These are phyloP conservation scores for Carabus problematicus DNA, from an alignment of 2,888 invertebrate genomes.

Conservation along the genomic window DNA sequence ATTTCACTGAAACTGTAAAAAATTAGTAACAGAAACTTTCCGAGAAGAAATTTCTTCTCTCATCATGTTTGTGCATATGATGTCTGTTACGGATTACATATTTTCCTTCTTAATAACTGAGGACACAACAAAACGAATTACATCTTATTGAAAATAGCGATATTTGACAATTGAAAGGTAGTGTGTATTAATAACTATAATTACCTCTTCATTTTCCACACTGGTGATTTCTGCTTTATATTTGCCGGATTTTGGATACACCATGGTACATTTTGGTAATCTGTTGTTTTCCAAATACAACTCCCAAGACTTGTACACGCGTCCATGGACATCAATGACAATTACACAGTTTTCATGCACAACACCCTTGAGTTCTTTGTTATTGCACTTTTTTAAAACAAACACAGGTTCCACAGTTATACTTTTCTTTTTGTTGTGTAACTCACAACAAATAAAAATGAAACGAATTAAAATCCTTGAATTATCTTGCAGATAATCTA, in stretches of 20 bases:
- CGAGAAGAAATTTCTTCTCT: not conserved
- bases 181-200: not conserved
- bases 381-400: constrained; percentile 32
- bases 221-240: constrained; percentile 55
- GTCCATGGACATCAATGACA: constrained; percentile 60
- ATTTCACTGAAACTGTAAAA: too few species aligned
- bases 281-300: constrained; percentile 60
- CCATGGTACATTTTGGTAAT: constrained; percentile 61
- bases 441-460: constrained; percentile 36
- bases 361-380: not conserved
- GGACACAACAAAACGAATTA: not conserved
- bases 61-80: not conserved
- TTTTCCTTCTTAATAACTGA: not conserved
- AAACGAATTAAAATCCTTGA: constrained; percentile 13
- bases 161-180: too few species aligned
- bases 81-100: not conserved
- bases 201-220: constrained; percentile 17
- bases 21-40: not conserved
- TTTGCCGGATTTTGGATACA: constrained; percentile 61
- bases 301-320: constrained; percentile 61
- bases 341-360: constrained; percentile 45
- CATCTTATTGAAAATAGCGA: too few species aligned
- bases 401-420: constrained; percentile 31
- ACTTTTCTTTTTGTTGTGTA: constrained; percentile 21
- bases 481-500: constrained; percentile 27